Evolutionary conservation across 2,113 vertebrate genomes (phyloP).

Genomic region (Poecile atricapillus): DNA sequence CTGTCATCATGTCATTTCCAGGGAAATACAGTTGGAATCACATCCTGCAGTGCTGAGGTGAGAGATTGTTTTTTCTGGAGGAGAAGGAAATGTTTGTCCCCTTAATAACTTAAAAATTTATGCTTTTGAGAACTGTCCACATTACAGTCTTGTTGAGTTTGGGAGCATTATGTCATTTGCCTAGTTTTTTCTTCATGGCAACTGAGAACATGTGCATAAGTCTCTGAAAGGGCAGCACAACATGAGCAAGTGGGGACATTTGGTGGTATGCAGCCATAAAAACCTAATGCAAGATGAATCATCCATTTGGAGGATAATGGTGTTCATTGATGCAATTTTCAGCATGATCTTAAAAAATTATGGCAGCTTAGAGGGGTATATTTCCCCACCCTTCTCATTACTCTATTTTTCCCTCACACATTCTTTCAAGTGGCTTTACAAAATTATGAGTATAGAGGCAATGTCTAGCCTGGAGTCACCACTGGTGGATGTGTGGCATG

Average conservation of each 20-base stretch:
- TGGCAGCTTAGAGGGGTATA: background rate
- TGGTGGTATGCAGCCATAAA: background rate
- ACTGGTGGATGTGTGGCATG: background rate
- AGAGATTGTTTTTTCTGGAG: background rate
- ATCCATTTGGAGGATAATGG: background rate
- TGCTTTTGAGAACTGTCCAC: background rate
- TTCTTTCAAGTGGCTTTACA: background rate
- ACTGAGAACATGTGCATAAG: background rate
- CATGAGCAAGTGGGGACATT: background rate
- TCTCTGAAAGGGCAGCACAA: background rate
- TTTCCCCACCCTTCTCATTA: background rate
- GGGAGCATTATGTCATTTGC: background rate
- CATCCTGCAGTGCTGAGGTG: background rate
- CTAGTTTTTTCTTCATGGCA: background rate
- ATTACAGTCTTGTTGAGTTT: background rate
- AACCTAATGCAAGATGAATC: background rate
- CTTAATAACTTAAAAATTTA: conserved; percentile 14
- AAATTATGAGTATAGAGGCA: background rate
- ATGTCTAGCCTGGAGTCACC: background rate
- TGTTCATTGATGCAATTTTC: background rate
- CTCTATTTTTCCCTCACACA: background rate
- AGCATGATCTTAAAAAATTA: background rate
- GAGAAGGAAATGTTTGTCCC: background rate
- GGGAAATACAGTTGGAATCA: background rate
- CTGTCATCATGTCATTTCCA: conserved; percentile 32